Conservation (phyloP, 2,888 invertebrate genomes). For the Aquatica leii region DNA sequence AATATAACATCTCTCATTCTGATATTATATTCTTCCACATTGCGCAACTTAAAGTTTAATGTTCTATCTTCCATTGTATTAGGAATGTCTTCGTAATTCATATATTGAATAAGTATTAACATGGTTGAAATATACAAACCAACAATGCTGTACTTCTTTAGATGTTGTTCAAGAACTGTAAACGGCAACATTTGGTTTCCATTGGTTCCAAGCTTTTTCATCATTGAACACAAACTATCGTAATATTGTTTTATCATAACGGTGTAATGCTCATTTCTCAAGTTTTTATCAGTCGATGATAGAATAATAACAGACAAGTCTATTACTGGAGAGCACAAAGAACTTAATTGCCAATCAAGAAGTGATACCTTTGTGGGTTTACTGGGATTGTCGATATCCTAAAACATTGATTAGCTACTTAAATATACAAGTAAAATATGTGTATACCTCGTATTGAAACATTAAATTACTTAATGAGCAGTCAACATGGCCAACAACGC, state of each 20-base stretch:
- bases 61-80: no score
- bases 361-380: slow-evolving; percentile 21
- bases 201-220: neutral
- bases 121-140: neutral
- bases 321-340: slow-evolving; percentile 42
- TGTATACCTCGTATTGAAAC: no score
- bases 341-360: slow-evolving; percentile 44
- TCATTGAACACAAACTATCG: no score
- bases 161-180: no score
- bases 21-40: no score
- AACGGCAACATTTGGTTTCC: no score
- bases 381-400: slow-evolving; percentile 7
- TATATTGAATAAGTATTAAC: slow-evolving; percentile 36
- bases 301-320: slow-evolving; percentile 52
- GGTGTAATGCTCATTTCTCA: slow-evolving; percentile 39
- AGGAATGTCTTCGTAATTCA: no score
- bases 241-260: slow-evolving; percentile 19
- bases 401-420: slow-evolving; percentile 12
- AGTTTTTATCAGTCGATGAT: slow-evolving; percentile 46
- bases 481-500: no score
- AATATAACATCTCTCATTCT: no score
- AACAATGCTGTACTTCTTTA: neutral
- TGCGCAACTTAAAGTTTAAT: no score
- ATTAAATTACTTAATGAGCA: no score
- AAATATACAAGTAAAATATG: neutral